These are phyloP conservation scores for Felis catus DNA, from an alignment of 2,113 vertebrate genomes.

Conservation along the genomic window F.catus_Fca126_mat1.0 CM031417.1:123477001-123477500, in stretches of 20 bases:
- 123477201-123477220: conserved; percentile 52
- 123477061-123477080: neutral
- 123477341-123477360: neutral
- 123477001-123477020: neutral
- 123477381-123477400: neutral
- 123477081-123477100: neutral
- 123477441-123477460: neutral
- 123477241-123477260: conserved; percentile 34
- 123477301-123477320: conserved; percentile 24
- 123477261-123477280: conserved; percentile 31
- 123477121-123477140: neutral
- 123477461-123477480: neutral
- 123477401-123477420: conserved; percentile 25
- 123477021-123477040: neutral
- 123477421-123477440: neutral
- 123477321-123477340: conserved; percentile 39
- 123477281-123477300: neutral
- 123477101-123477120: neutral
- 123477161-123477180: neutral
- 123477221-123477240: conserved; percentile 15
- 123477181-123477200: conserved; percentile 16
- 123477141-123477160: neutral
- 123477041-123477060: neutral
- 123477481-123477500: neutral
- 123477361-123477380: conserved; percentile 9